These are phyloP conservation scores for Sepiola atlantica DNA, from an alignment of 2,888 invertebrate species.

Conservation along the genomic window DNA sequence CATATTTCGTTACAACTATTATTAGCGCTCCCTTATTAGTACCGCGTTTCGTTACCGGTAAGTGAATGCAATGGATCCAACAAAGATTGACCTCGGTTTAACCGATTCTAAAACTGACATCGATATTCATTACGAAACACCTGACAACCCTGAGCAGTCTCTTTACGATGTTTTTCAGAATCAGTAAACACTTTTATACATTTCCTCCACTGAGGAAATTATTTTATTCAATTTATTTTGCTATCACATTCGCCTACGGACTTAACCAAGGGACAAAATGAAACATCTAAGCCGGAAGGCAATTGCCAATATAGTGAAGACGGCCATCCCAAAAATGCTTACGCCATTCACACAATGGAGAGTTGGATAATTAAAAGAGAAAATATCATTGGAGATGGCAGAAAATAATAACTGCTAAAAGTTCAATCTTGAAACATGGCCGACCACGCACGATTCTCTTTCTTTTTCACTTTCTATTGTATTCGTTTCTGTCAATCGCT, in stretches of 20 bases:
- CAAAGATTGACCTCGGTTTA: too few species aligned
- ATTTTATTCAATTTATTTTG: not conserved
- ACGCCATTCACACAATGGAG: not conserved
- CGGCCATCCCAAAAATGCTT: not conserved
- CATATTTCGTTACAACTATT: too few species aligned
- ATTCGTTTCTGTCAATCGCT: not conserved
- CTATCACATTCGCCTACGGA: not conserved
- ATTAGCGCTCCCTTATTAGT: too few species aligned
- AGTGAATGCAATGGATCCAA: too few species aligned
- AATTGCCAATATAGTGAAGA: not conserved
- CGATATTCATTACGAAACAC: too few species aligned
- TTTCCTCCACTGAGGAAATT: not conserved
- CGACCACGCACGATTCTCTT: too few species aligned
- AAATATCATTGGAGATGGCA: not conserved
- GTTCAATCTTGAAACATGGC: not conserved
- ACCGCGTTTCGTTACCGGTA: too few species aligned
- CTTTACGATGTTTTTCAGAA: not conserved
- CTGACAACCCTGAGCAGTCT: not conserved
- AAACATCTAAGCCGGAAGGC: not conserved
- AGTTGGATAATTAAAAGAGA: not conserved
- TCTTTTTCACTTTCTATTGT: not conserved
- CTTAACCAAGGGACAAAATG: not conserved
- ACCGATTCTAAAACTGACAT: too few species aligned
- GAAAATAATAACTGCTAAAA: not conserved
- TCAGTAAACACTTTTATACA: not conserved